These are phyloP conservation scores for Dicaeum eximium DNA, from an alignment of 2,113 vertebrate genomes.

Conservation along the genomic window DNA sequence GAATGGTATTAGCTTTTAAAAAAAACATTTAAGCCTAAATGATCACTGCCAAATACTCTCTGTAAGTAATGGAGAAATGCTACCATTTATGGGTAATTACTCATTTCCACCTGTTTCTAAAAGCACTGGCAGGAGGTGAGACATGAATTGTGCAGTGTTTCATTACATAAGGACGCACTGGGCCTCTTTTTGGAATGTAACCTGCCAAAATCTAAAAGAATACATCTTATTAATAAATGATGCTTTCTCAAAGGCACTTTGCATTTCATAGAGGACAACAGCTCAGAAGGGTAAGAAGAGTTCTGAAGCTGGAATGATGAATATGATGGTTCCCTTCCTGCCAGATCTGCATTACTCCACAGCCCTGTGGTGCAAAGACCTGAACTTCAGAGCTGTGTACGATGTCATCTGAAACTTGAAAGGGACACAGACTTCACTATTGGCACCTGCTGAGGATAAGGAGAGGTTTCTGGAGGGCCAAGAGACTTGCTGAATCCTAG, in stretches of 20 bases:
- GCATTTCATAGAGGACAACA: constrained; percentile 21
- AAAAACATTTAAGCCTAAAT: constrained; percentile 33
- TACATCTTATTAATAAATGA: constrained; percentile 38
- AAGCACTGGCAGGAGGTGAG: constrained; percentile 49
- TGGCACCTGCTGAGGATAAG: neutral
- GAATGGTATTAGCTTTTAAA: constrained; percentile 7
- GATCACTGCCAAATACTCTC: neutral
- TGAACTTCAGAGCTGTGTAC: neutral
- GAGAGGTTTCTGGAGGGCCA: neutral
- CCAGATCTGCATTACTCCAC: neutral
- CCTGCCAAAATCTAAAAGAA: constrained; percentile 32
- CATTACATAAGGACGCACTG: neutral
- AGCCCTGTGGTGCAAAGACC: neutral
- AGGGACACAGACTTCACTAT: neutral
- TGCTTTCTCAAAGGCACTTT: constrained; percentile 44
- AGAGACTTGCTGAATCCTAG: neutral
- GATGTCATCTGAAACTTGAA: neutral
- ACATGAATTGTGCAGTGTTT: neutral
- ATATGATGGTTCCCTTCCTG: constrained; percentile 6
- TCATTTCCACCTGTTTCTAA: constrained; percentile 6
- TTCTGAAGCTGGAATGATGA: neutral
- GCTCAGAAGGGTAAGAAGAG: neutral
- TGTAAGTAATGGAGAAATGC: constrained; percentile 17
- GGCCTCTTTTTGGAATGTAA: constrained; percentile 22
- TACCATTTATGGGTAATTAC: constrained; percentile 37